Base-by-base conservation (phyloP, 2,888 invertebrate species). In the Drosophila antonietae region DNA sequence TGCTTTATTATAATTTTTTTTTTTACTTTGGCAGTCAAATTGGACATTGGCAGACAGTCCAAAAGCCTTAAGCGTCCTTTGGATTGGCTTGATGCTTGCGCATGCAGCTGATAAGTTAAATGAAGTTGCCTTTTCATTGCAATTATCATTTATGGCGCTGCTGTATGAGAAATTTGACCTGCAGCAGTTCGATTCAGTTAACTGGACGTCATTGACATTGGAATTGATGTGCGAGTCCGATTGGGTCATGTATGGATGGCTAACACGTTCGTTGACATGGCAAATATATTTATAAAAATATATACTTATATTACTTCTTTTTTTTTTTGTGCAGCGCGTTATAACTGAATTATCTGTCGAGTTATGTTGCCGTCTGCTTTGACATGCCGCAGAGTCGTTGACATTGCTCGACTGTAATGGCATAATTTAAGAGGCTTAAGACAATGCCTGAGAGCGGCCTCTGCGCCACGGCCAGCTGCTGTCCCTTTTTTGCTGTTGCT, bases 301-400 rank as follows among this genome's bases (percentile, higher is more conserved):
- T 28, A 5, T 28, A 28, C 3, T 3, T 28, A 28, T 28, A 23
- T 23, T 2, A 5, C 28, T 0, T 6, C 5, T 4, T 28, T 6
- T 28, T 28, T 28, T 33, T 46, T 49, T 28, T 47, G 59, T 60
- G 68, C 23, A 59, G 57, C 57, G 68, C 76, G 72, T 79, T 79
- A 88, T 88, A 84, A 84, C 76, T 75, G 81, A 88, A 81, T 84
- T 84, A 84, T 88, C 77, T 72, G 49, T 5, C 81, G 63, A 83
- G 81, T 79, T 88, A 84, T 85, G 79, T 71, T 57, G 75, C 73
- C 49, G 79, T 68, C 78, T 73, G 73, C 60, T 39, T 44, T 62
- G 63, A 60, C 46, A 44, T 52, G 43, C 57, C 58, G 43, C 55
- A 51, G 55, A 72, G 84, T 85, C 85, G 85, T 80, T 80, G 81